phyloP scores from a whole-genome alignment of 2,888 invertebrate genomes.

The Mythimna impura region DNA sequence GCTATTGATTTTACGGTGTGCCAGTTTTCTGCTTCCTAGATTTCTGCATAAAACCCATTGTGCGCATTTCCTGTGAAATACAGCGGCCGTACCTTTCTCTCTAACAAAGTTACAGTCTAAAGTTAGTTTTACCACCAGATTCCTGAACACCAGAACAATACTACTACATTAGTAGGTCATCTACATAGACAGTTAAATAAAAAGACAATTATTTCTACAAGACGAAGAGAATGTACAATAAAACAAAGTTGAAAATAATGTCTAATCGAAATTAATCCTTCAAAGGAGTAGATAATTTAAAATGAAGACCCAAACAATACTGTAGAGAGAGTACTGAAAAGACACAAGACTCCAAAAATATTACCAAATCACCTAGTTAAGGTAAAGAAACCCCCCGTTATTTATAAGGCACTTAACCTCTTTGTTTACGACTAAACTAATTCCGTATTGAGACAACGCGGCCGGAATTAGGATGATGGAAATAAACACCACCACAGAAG shows the following conservation, averaged over 20 bases:
- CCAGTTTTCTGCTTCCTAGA: constrained; percentile 51
- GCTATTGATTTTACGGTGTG: constrained; percentile 48
- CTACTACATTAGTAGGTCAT: constrained; percentile 4
- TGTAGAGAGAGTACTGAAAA: too few relatives aligned
- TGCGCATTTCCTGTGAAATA: constrained; percentile 52
- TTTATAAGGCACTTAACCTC: constrained; percentile 82
- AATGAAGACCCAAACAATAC: background rate
- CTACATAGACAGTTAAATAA: background rate
- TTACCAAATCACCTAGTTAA: constrained; percentile 62
- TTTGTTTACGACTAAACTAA: constrained; percentile 82
- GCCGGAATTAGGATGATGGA: constrained; percentile 64
- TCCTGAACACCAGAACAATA: constrained; percentile 13
- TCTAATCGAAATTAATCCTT: background rate
- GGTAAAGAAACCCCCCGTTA: constrained; percentile 75
- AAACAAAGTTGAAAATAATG: background rate
- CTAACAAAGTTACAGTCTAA: constrained; percentile 45
- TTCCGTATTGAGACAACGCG: constrained; percentile 73
- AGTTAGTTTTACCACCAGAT: constrained; percentile 39
- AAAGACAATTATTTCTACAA: background rate
- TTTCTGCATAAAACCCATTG: constrained; percentile 54
- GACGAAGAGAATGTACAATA: background rate
- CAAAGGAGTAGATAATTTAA: background rate
- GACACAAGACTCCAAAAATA: constrained; percentile 66
- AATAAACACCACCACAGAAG: constrained; percentile 62
- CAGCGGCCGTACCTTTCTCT: constrained; percentile 47